Evolutionary conservation across 2,888 invertebrate species (phyloP).

Genomic region (Hydraecia micacea): DNA sequence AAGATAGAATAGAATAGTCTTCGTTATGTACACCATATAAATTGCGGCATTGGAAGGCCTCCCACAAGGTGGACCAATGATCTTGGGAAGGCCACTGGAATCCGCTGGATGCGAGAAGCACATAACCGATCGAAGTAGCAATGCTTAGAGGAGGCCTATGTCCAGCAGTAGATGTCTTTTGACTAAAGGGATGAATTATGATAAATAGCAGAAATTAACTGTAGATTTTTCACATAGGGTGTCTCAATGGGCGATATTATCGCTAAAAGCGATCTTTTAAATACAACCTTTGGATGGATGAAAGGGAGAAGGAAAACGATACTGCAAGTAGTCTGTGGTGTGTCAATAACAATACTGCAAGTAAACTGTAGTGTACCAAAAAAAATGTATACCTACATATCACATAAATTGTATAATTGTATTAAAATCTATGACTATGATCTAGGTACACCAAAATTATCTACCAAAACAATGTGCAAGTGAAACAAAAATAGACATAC

Average conservation of each 20-base stretch:
- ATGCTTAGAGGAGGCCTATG: not conserved
- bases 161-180: not conserved
- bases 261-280: not conserved
- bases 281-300: not conserved
- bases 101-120: not conserved
- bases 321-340: not conserved
- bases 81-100: not conserved
- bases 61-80: not conserved
- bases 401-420: too few relatives aligned
- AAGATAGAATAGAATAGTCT: not conserved
- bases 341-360: not conserved
- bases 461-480: not conserved
- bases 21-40: not conserved
- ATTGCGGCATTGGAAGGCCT: not conserved
- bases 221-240: not conserved
- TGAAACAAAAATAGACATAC: constrained; percentile 1
- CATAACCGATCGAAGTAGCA: not conserved
- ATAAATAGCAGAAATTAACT: not conserved
- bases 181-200: not conserved
- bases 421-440: too few relatives aligned
- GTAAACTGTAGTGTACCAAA: too few relatives aligned
- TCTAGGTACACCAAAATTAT: not conserved
- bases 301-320: not conserved
- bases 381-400: too few relatives aligned
- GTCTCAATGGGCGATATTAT: not conserved